A percentile compares a stretch with the other conserved stretches of the same genome.
phyloP scores from a whole-genome alignment of 2,113 vertebrate species.

The Panthera leo region DNA sequence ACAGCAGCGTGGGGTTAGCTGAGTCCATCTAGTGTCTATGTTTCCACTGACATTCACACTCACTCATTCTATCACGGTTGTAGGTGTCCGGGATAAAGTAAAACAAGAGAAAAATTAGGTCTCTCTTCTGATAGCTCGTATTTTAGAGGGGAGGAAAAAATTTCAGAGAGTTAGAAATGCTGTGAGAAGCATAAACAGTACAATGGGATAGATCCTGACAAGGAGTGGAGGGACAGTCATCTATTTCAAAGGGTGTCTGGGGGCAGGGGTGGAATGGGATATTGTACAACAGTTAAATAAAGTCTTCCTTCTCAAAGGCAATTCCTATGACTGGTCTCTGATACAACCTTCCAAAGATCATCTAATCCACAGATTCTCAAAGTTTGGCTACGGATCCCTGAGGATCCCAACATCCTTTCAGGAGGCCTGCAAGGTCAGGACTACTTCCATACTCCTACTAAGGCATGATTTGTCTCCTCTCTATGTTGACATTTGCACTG shows the following conservation, averaged over 20 bases:
- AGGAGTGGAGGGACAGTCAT: not conserved
- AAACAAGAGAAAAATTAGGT: not conserved
- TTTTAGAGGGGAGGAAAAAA: not conserved
- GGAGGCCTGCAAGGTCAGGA: not conserved
- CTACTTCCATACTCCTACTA: not conserved
- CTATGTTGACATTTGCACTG: not conserved
- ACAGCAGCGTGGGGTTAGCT: not conserved
- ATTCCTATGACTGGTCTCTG: not conserved
- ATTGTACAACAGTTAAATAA: not conserved
- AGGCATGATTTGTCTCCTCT: not conserved
- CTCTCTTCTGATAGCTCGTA: not conserved
- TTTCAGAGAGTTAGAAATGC: not conserved
- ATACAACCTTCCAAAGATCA: not conserved
- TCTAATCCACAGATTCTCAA: not conserved
- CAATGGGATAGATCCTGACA: not conserved
- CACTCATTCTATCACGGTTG: not conserved
- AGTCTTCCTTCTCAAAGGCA: not conserved
- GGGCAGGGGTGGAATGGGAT: too few species aligned
- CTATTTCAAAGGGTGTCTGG: not conserved
- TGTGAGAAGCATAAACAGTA: not conserved
- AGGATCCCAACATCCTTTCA: not conserved
- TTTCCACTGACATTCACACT: not conserved
- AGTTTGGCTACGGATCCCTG: not conserved
- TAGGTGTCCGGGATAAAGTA: not conserved
- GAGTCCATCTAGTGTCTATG: not conserved